Conservation (phyloP, 2,113 vertebrate genomes). For the Typhlomys cinereus region DNA sequence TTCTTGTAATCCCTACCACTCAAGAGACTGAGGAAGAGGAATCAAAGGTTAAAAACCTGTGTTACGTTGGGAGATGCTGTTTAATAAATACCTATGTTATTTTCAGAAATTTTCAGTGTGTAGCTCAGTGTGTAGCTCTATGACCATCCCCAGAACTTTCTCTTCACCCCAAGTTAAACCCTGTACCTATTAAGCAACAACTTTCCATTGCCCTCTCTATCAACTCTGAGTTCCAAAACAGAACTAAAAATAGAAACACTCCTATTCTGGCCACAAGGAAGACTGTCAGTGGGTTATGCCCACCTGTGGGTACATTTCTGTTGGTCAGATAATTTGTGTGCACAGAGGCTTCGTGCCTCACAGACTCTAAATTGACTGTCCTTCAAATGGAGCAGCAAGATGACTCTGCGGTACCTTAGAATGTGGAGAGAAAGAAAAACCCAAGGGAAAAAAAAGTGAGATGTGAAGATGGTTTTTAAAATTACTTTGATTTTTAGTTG, state of each 20-base stretch:
- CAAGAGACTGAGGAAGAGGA: background rate
- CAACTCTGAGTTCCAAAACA: background rate
- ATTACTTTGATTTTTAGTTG: no score
- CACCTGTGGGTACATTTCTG: background rate
- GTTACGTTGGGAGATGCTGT: background rate
- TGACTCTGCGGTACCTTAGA: background rate
- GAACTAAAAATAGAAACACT: conserved; percentile 21
- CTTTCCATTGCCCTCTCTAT: background rate
- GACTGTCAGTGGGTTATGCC: background rate
- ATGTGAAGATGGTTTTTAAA: background rate
- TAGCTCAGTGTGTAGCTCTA: no score
- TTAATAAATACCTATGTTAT: background rate
- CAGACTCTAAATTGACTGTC: background rate
- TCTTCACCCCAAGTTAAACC: background rate
- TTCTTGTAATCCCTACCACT: background rate
- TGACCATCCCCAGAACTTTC: background rate
- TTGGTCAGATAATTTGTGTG: background rate
- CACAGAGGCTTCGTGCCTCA: background rate
- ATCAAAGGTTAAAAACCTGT: background rate
- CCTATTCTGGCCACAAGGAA: background rate
- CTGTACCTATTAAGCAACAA: background rate
- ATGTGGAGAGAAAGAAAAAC: background rate
- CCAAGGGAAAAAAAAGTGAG: background rate
- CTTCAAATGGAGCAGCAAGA: background rate
- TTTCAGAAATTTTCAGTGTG: background rate